Evolutionary conservation across 2,797 vertebrate genomes (phyloP).

Genomic region (Scyliorhinus canicula): DNA sequence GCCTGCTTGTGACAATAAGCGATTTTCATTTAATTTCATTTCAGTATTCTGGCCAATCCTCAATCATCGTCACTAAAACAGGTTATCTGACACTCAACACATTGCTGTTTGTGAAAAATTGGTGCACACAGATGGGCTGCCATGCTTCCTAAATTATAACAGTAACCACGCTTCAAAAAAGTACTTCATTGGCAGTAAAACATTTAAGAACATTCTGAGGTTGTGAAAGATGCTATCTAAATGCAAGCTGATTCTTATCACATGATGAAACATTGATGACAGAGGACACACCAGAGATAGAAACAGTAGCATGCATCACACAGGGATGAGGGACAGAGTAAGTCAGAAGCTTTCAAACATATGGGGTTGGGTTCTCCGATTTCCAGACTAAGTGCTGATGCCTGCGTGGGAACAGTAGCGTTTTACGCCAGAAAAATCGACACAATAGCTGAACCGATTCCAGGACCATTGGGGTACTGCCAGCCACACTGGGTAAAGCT

Average conservation of each 20-base stretch:
- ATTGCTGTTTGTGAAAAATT: background rate
- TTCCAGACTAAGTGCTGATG: too few relatives aligned
- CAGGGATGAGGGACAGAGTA: background rate
- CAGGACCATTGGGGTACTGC: too few relatives aligned
- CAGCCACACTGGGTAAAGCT: too few relatives aligned
- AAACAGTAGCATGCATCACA: background rate
- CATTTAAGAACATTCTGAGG: background rate
- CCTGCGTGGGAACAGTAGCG: too few relatives aligned
- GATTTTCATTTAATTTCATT: too few relatives aligned
- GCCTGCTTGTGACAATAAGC: too few relatives aligned
- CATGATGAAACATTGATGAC: background rate
- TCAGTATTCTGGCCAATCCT: background rate
- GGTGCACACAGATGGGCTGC: background rate
- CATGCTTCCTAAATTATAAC: background rate
- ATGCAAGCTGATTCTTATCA: background rate
- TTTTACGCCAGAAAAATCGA: too few relatives aligned
- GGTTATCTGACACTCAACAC: background rate
- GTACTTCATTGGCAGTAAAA: background rate
- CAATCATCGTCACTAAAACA: background rate
- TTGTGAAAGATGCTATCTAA: background rate
- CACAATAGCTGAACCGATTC: too few relatives aligned
- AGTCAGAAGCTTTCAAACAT: background rate
- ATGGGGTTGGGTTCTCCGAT: too few relatives aligned
- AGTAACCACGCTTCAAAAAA: background rate
- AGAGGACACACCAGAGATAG: too few relatives aligned